Evolutionary conservation across 2,113 vertebrate species (phyloP).

Genomic region (Pimephales promelas): DNA sequence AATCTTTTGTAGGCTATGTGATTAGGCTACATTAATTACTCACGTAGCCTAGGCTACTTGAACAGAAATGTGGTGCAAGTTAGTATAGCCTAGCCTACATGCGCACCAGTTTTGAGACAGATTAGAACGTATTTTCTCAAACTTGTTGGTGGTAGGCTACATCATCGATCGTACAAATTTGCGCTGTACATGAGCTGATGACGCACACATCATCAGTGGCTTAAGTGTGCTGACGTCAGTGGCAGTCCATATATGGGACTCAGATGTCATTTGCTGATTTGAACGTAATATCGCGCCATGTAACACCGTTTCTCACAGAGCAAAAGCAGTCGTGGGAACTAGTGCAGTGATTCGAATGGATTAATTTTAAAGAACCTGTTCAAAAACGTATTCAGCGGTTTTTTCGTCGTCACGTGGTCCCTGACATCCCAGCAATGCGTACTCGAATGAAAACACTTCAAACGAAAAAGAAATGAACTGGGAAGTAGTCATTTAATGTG

Average conservation of each 20-base stretch:
- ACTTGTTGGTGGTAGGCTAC: too few relatives aligned
- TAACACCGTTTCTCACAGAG: background rate
- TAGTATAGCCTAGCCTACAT: background rate
- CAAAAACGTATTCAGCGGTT: background rate
- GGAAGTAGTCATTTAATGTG: background rate
- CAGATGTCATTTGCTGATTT: slow-evolving; percentile 23
- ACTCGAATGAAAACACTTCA: background rate
- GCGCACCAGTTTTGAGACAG: background rate
- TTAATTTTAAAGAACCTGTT: background rate
- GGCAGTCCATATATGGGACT: slow-evolving; percentile 36
- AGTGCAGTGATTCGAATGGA: background rate
- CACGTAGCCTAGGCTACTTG: background rate
- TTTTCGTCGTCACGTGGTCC: background rate
- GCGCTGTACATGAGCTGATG: slow-evolving; percentile 7
- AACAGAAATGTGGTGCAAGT: background rate
- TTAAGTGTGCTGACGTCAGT: slow-evolving; percentile 68
- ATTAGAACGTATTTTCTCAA: background rate
- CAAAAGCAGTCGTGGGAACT: background rate
- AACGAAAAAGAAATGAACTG: too few relatives aligned
- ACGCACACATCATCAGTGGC: slow-evolving; percentile 64
- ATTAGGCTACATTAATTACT: background rate
- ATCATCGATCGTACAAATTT: background rate
- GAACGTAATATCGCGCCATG: background rate
- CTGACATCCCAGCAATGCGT: background rate
- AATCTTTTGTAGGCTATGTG: background rate